Conservation (phyloP, 2,113 vertebrate genomes). For the Siniperca chuatsi region DNA sequence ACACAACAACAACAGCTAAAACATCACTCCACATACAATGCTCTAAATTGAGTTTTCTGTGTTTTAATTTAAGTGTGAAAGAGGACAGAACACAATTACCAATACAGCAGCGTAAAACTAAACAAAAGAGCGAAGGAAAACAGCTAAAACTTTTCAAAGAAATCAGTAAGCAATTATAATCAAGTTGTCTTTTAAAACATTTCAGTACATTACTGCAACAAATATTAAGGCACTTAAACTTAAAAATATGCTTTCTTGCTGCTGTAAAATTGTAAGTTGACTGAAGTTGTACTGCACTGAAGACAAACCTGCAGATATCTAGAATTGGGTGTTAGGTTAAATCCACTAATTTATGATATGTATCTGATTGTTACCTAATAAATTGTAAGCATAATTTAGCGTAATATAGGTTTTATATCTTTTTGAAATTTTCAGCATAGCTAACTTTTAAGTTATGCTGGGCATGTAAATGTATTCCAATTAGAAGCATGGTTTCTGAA, state of each 20-base stretch:
- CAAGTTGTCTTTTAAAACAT: conserved; percentile 64
- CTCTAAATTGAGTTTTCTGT: conserved; percentile 45
- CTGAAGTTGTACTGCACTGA: conserved; percentile 21
- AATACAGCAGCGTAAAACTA: conserved; percentile 50
- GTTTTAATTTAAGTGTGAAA: conserved; percentile 52
- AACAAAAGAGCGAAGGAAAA: conserved; percentile 66
- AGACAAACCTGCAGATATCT: conserved; percentile 19
- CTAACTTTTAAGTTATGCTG: background rate
- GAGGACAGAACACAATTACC: conserved; percentile 61
- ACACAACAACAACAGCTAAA: conserved; percentile 71
- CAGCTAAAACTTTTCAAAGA: conserved; percentile 63
- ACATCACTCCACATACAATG: conserved; percentile 65
- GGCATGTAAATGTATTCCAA: background rate
- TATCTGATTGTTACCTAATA: background rate
- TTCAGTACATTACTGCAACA: conserved; percentile 74
- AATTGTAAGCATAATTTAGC: background rate
- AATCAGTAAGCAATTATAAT: conserved; percentile 57
- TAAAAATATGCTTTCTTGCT: conserved; percentile 73
- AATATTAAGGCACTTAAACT: conserved; percentile 83
- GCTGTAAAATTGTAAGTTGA: conserved; percentile 75
- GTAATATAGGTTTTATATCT: background rate
- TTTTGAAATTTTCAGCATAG: background rate
- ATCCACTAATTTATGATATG: conserved; percentile 3
- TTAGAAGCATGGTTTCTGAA: background rate
- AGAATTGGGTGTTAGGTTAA: background rate